A percentile compares a stretch with the other conserved stretches of the same genome.
phyloP scores from a whole-genome alignment of 2,888 invertebrate genomes.

The Cyclophora albipunctata region DNA sequence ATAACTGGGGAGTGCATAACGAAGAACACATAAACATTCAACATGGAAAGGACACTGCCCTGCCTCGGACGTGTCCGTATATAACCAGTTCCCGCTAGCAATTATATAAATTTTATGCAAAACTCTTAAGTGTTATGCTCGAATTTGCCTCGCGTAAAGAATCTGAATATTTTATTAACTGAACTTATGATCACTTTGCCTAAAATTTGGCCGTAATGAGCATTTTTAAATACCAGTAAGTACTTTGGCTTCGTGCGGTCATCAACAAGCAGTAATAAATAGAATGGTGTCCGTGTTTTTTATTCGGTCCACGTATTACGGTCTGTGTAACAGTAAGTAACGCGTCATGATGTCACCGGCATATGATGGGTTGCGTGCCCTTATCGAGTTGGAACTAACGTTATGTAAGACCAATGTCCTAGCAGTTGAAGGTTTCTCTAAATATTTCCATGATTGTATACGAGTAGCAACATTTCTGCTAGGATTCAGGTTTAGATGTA shows the following conservation, averaged over 20 bases:
- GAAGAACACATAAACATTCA: no score
- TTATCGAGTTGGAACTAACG: constrained; percentile 28
- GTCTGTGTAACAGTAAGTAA: constrained; percentile 60
- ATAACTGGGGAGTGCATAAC: constrained; percentile 9
- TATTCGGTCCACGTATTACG: constrained; percentile 52
- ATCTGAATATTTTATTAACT: no score
- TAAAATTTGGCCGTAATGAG: no score
- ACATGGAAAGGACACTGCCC: neutral
- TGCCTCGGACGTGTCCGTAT: constrained; percentile 2
- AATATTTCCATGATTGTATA: no score
- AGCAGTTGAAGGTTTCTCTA: no score
- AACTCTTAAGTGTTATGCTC: no score
- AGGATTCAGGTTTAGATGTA: no score
- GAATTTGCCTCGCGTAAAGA: neutral
- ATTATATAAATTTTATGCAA: no score
- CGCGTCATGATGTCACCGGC: constrained; percentile 66
- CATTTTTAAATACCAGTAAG: no score
- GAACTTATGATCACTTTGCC: no score
- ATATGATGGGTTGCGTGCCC: constrained; percentile 54
- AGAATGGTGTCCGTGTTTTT: constrained; percentile 31
- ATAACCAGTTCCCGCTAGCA: no score
- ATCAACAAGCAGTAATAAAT: constrained; percentile 14
- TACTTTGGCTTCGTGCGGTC: constrained; percentile 16
- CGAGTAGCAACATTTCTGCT: no score
- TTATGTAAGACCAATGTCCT: constrained; percentile 33